phyloP scores from a whole-genome alignment of 2,113 vertebrate genomes.

The Pangasianodon hypophthalmus region DNA sequence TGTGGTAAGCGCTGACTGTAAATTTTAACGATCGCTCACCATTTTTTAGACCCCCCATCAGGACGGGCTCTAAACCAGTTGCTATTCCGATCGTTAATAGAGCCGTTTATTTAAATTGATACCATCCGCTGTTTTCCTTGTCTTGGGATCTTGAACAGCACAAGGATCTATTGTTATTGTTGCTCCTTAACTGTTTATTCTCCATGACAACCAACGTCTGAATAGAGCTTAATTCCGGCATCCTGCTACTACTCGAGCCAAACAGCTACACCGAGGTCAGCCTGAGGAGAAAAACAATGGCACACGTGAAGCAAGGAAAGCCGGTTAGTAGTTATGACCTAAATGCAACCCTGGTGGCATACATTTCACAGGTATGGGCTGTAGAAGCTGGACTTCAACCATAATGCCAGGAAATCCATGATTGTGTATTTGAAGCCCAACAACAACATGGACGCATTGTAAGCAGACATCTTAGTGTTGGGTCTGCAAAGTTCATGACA shows the following conservation, averaged over 20 bases:
- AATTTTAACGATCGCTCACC: not conserved
- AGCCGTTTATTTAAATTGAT: conserved; percentile 49
- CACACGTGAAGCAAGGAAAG: conserved; percentile 6
- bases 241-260: conserved; percentile 26
- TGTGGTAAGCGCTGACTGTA: not conserved
- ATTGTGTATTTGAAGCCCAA: not conserved
- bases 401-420: conserved; percentile 37
- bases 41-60: conserved; percentile 4
- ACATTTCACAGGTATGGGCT: conserved; percentile 14
- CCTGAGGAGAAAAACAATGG: conserved; percentile 36
- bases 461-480: not conserved
- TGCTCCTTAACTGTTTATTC: conserved; percentile 34
- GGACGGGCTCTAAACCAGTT: not conserved
- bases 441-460: not conserved
- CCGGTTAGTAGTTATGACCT: not conserved
- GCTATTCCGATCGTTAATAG: conserved; percentile 31
- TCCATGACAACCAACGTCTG: conserved; percentile 34
- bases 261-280: conserved; percentile 15
- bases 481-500: conserved; percentile 15
- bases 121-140: conserved; percentile 40
- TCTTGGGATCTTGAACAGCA: conserved; percentile 5
- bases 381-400: not conserved
- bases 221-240: conserved; percentile 25
- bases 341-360: not conserved
- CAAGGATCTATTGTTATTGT: conserved; percentile 28